Conservation (phyloP, 2,888 invertebrate species). For the Ornithoptera priamus region DNA sequence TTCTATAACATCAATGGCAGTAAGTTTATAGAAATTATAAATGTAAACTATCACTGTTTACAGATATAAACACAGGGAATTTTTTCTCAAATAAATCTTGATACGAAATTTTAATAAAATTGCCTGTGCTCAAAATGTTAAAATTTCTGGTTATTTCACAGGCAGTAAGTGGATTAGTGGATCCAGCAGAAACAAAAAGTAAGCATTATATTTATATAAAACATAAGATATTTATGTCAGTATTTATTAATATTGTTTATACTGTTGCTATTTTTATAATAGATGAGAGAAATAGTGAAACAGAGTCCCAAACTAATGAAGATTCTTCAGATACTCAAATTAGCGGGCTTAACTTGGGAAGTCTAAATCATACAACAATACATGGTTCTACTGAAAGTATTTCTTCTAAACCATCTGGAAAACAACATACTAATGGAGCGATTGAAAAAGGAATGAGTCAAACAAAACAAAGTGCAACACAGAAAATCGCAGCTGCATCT, state of each 20-base stretch:
- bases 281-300: conserved; percentile 93
- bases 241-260: conserved; percentile 9
- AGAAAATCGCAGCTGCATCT: conserved; percentile 65
- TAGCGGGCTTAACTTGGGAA: conserved; percentile 68
- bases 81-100: no score
- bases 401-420: conserved; percentile 73
- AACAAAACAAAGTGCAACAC: conserved; percentile 65
- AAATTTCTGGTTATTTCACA: conserved; percentile 51
- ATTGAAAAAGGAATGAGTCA: conserved; percentile 66
- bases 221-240: neutral
- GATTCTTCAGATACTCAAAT: conserved; percentile 86
- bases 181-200: conserved; percentile 89
- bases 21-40: conserved; percentile 66
- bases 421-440: conserved; percentile 73
- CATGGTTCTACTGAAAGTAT: conserved; percentile 76
- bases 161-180: conserved; percentile 91
- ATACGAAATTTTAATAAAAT: no score
- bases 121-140: no score
- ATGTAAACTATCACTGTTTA: neutral
- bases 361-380: conserved; percentile 71
- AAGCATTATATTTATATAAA: conserved; percentile 53
- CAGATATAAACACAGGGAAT: no score
- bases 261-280: conserved; percentile 42
- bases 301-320: conserved; percentile 91
- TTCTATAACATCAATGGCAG: conserved; percentile 97